Base-by-base conservation (phyloP, 2,797 vertebrate species). In the Sebastes umbrosus region DNA sequence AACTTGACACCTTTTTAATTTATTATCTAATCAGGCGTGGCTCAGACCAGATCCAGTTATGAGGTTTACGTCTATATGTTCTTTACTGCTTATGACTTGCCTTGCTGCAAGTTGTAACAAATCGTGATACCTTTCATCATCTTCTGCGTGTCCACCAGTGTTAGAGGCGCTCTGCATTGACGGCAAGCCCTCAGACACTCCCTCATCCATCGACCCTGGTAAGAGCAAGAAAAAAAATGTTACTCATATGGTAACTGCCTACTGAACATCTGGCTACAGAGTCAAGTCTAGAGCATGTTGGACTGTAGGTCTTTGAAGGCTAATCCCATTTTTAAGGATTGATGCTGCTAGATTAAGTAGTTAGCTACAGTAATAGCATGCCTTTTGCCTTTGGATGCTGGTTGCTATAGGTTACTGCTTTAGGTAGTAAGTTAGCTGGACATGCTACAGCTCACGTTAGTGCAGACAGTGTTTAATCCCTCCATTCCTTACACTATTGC, bases 151-250 rank as follows among this genome's bases (percentile, higher is more conserved):
- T 88, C 96, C 95, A 89, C 96, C 97, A 43, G 96, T 89, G 88
- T 95, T 96, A 16, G 97, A 96, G 71, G 96, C 95, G 68, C 96
- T 95, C 2, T 98, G 97, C 86, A 98, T 97, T 20, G 97, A 97
- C 32, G 97, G 98, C 58, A 99, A 66, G 60, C 97, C 97, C 83
- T 99, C 98, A 2, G 97, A 96, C 57, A 97, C 97, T 13, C 97
- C 97, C 93, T 99, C 97, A 83, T 99, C 97, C 92, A 98, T 97
- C 14, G 97, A 99, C 82, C 97, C 97, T 98, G 88, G 82, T 73
- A 25, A 62, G 77, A 85, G 89, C 57, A 75, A 83, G 89, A 65
- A 90, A 84, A 10, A 27, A 68, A 46, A 80, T n/a, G 27, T 67
- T 3, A 83, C 31, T 85, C 54, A 63, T 12, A 12, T 13, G 6